These are phyloP conservation scores for Pangasius krempfi DNA, from an alignment of 2,797 vertebrate genomes.

Conservation along the genomic window DNA sequence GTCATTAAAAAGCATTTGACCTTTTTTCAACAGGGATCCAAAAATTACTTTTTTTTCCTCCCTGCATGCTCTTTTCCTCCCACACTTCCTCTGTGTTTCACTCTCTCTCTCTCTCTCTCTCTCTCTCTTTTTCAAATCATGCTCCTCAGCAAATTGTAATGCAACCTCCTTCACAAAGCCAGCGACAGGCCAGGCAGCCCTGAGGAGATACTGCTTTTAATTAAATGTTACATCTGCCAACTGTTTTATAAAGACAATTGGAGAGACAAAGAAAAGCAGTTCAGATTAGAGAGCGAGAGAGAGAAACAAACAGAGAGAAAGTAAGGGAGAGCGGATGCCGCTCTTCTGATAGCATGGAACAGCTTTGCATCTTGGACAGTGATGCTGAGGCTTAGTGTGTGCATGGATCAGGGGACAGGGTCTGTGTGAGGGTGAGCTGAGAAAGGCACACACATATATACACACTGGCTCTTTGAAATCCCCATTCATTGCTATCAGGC, in stretches of 20 bases:
- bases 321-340: constrained; percentile 68
- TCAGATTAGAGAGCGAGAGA: constrained; percentile 57
- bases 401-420: constrained; percentile 51
- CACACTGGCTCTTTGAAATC: constrained; percentile 67
- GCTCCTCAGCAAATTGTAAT: constrained; percentile 77
- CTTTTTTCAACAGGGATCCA: constrained; percentile 77
- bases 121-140: constrained; percentile 65
- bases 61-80: background rate
- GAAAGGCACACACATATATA: constrained; percentile 20
- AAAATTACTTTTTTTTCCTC: constrained; percentile 72
- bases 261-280: constrained; percentile 57
- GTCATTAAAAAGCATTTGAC: constrained; percentile 86
- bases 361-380: constrained; percentile 54
- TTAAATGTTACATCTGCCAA: constrained; percentile 83
- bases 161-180: constrained; percentile 73
- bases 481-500: constrained; percentile 69
- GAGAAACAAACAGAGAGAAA: constrained; percentile 51
- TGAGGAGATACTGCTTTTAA: constrained; percentile 76
- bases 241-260: constrained; percentile 76
- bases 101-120: constrained; percentile 47
- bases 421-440: constrained; percentile 47
- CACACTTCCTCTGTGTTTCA: constrained; percentile 12
- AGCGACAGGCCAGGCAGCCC: constrained; percentile 68
- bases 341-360: constrained; percentile 66
- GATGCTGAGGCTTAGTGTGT: constrained; percentile 46